Percentiles rank a stretch among this genome's conserved stretches.
Evolutionary conservation across 2,113 vertebrate species (phyloP).

Genomic region (Atrichornis clamosus): DNA sequence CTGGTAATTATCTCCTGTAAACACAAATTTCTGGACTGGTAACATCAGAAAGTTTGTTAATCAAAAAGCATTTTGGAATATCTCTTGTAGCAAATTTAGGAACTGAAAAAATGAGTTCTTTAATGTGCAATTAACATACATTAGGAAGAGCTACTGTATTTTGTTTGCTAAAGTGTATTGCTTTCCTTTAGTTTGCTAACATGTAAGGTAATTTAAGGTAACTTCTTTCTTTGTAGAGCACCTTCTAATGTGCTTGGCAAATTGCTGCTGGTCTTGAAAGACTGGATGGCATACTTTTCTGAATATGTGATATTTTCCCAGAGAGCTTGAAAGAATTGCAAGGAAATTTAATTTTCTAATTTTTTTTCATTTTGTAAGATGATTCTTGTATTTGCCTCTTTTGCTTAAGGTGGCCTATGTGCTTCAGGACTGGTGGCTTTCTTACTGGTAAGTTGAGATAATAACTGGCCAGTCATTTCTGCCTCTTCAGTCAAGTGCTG

Average conservation of each 20-base stretch:
- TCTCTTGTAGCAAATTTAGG: slow-evolving; percentile 35
- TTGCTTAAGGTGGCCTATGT: slow-evolving; percentile 79
- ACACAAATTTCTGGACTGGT: slow-evolving; percentile 55
- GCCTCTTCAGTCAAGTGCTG: background rate
- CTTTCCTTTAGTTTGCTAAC: slow-evolving; percentile 48
- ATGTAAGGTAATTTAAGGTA: slow-evolving; percentile 51
- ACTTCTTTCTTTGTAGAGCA: slow-evolving; percentile 47
- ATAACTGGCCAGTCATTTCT: slow-evolving; percentile 73
- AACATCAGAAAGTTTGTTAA: slow-evolving; percentile 59
- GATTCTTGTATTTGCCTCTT: background rate
- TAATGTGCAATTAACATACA: slow-evolving; percentile 50
- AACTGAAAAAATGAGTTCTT: slow-evolving; percentile 41
- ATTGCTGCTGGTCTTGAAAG: slow-evolving; percentile 57
- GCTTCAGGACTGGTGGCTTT: slow-evolving; percentile 96
- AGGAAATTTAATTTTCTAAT: slow-evolving; percentile 22
- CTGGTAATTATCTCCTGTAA: slow-evolving; percentile 47
- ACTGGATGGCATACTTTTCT: slow-evolving; percentile 43
- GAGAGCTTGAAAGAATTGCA: slow-evolving; percentile 31
- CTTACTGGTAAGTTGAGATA: slow-evolving; percentile 84
- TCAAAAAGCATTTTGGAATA: slow-evolving; percentile 53
- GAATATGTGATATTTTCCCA: slow-evolving; percentile 55
- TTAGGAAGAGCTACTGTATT: slow-evolving; percentile 22
- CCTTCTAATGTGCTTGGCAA: slow-evolving; percentile 57
- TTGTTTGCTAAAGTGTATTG: slow-evolving; percentile 32
- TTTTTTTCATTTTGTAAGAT: background rate